phyloP scores from a whole-genome alignment of 2,888 invertebrate genomes.

The Onchidella celtica region DNA sequence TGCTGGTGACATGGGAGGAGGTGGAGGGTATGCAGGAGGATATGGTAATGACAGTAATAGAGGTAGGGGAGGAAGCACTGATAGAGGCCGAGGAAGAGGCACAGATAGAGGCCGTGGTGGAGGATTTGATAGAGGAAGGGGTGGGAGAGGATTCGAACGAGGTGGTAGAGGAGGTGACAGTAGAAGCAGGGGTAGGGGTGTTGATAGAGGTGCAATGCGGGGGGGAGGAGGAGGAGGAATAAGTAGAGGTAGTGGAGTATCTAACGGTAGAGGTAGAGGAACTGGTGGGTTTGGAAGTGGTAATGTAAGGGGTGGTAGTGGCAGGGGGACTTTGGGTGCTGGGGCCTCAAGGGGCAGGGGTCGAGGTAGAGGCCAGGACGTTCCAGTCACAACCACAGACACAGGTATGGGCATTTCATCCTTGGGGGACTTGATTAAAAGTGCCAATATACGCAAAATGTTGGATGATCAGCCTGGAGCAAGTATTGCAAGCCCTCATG shows the following conservation, averaged over 20 bases:
- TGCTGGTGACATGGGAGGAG: neutral
- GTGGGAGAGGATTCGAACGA: neutral
- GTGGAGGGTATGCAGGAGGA: neutral
- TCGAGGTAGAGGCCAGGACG: neutral
- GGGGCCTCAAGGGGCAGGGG: neutral
- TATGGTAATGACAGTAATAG: neutral
- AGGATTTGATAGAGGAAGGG: neutral
- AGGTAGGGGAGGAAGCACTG: neutral
- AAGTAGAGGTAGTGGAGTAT: neutral
- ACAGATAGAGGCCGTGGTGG: neutral
- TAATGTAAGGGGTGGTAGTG: neutral
- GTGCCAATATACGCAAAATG: neutral
- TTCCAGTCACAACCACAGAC: neutral
- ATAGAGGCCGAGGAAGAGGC: neutral
- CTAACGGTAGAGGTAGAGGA: neutral
- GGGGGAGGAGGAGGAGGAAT: neutral
- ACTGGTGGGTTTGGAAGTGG: neutral
- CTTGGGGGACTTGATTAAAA: neutral
- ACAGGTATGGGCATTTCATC: neutral
- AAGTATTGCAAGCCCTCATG: neutral
- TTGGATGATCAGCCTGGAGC: neutral
- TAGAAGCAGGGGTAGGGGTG: neutral
- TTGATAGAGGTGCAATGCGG: neutral
- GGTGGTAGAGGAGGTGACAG: neutral
- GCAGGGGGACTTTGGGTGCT: neutral